These are phyloP conservation scores for Melanerpes formicivorus DNA, from an alignment of 2,113 vertebrate genomes.

Conservation along the genomic window DNA sequence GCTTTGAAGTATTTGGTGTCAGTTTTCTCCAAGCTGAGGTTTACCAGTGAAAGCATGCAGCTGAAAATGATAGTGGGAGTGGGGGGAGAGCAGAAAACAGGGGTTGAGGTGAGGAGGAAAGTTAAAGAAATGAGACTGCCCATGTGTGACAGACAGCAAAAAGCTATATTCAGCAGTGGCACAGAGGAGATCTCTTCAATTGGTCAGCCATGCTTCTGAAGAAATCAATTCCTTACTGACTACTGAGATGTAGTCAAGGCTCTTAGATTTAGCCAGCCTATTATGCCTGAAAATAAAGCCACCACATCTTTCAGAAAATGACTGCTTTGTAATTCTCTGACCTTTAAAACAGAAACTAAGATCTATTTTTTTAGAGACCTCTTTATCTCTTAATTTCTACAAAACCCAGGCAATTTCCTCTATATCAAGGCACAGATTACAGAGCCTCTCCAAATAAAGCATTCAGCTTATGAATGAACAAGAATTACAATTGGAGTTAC, in stretches of 20 bases:
- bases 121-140: background rate
- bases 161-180: background rate
- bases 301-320: background rate
- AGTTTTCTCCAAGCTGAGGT: background rate
- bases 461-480: background rate
- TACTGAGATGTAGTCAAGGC: background rate
- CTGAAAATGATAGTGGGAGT: background rate
- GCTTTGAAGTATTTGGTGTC: slow-evolving; percentile 1
- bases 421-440: background rate
- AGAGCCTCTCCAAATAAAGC: background rate
- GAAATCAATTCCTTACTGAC: background rate
- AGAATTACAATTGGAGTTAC: background rate
- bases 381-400: background rate
- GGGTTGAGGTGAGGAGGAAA: background rate
- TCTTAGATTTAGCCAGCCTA: background rate
- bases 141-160: background rate
- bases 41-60: background rate
- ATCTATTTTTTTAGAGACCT: fast-evolving
- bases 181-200: background rate
- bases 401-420: background rate
- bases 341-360: background rate
- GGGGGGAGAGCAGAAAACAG: background rate
- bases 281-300: background rate
- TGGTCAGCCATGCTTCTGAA: background rate
- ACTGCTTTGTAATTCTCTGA: background rate